These are phyloP conservation scores for Carlito syrichta DNA, from an alignment of 2,113 vertebrate species.

Conservation along the genomic window DNA sequence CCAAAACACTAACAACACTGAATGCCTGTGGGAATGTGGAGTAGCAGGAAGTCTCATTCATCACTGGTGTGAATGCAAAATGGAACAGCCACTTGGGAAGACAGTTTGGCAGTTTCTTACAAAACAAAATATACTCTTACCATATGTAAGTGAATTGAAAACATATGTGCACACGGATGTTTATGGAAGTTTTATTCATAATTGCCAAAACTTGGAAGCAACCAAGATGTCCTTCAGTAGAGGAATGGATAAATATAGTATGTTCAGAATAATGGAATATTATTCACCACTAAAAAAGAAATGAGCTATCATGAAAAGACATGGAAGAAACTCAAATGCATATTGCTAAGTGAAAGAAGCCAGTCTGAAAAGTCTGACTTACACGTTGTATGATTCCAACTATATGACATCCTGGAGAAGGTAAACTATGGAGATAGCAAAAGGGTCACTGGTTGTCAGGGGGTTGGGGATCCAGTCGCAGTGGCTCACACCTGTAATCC, in stretches of 20 bases:
- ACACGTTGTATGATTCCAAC: background rate
- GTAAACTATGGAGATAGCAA: background rate
- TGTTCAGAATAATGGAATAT: background rate
- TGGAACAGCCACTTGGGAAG: background rate
- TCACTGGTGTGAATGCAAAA: background rate
- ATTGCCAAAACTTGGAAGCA: background rate
- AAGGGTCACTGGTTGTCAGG: background rate
- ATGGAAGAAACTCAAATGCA: background rate
- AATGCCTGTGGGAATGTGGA: rapidly evolving
- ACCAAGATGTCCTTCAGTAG: background rate
- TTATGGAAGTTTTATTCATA: background rate
- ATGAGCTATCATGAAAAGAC: background rate
- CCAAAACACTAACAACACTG: background rate
- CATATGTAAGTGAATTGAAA: background rate
- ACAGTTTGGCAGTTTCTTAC: background rate
- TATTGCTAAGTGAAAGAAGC: background rate
- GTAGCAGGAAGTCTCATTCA: background rate
- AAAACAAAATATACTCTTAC: background rate
- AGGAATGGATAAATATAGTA: background rate
- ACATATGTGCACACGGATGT: background rate
- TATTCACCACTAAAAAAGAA: background rate
- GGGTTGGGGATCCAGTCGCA: too few relatives aligned
- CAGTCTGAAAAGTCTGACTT: background rate
- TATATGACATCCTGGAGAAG: background rate
- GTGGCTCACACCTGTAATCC: too few relatives aligned